These are phyloP conservation scores for Semicossyphus pulcher DNA, from an alignment of 2,113 vertebrate genomes.

Conservation along the genomic window DNA sequence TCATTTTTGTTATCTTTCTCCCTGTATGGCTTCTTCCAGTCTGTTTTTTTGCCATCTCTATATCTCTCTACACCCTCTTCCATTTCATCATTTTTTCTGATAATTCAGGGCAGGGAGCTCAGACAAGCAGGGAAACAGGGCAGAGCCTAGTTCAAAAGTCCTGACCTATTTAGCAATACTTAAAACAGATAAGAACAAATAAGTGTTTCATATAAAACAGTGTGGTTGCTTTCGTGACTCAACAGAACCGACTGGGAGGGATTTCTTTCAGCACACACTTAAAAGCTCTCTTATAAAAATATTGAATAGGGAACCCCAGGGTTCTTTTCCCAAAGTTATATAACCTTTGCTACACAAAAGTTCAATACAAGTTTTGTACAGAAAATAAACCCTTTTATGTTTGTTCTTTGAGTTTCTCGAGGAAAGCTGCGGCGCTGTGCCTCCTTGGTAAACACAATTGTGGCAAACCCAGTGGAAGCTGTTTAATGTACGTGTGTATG, in stretches of 20 bases:
- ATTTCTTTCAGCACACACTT: not conserved
- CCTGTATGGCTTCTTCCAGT: not conserved
- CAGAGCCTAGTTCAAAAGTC: not conserved
- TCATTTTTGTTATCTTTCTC: constrained; percentile 5
- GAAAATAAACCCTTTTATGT: not conserved
- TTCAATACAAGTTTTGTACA: not conserved
- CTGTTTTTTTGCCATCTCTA: not conserved
- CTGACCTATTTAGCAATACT: constrained; percentile 10
- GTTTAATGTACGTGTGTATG: no score
- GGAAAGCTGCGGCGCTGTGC: no score
- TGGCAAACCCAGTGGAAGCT: not conserved
- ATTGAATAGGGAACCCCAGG: not conserved
- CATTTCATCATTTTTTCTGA: not conserved
- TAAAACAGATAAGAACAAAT: not conserved
- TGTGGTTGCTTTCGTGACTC: not conserved
- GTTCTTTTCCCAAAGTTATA: not conserved
- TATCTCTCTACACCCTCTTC: not conserved
- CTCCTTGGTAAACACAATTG: no score
- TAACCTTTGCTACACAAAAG: not conserved
- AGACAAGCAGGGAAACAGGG: not conserved
- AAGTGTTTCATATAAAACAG: no score
- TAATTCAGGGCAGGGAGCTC: not conserved
- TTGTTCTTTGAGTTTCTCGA: no score
- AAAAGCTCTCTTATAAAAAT: no score
- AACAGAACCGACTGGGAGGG: not conserved